Base-by-base conservation (phyloP, 2,113 vertebrate genomes). In the Nyctereutes procyonoides region DNA sequence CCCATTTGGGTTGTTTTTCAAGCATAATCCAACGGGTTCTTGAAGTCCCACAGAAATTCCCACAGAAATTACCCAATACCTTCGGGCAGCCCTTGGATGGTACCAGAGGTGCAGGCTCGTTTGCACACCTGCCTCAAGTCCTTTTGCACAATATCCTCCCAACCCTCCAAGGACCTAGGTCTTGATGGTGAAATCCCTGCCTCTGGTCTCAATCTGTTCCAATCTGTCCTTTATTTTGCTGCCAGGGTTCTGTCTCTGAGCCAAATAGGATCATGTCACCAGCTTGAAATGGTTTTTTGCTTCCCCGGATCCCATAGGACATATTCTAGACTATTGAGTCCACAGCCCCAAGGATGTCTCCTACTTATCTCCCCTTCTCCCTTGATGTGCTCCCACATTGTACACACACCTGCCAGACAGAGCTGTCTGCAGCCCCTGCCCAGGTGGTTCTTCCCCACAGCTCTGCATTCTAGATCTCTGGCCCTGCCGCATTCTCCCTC, bases 1-100 rank as follows among this genome's bases (percentile, higher is more conserved):
- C 8, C 35, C 43, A n/a, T 56, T 81, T 79, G 73, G 74, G 20
- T 92, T 95, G 84, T 63, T 90, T 97, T 96, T 95, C 63, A 90
- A 63, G 88, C 19, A 38, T 38, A 74, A 80, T 53, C 76, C 84
- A 28, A 7, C 15, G 28, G 20, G n/a, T 71, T 94, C 58, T 89
- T 38, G 55, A 55, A 90, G 84, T 65, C 80, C 74, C 1, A 1
- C 65, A 35, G 76, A 89, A 71, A 56, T 5, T 65, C 80, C 74
- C 1, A 1, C 65, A 35, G 76, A 89, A 71, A 56, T 5, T 17
- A 38, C 19, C 51, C 32, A 35, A 94, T 26, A 63, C 65, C 32
- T 74, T 35, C 55, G 48, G 58, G 16, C 15, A 38, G 35, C 19
- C 13, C n/a, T 65, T 6, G 38, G n/a, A 80, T 67, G 51, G 7